Evolutionary conservation across 2,797 vertebrate genomes (phyloP).

Genomic region (Propithecus deckenii): DNA sequence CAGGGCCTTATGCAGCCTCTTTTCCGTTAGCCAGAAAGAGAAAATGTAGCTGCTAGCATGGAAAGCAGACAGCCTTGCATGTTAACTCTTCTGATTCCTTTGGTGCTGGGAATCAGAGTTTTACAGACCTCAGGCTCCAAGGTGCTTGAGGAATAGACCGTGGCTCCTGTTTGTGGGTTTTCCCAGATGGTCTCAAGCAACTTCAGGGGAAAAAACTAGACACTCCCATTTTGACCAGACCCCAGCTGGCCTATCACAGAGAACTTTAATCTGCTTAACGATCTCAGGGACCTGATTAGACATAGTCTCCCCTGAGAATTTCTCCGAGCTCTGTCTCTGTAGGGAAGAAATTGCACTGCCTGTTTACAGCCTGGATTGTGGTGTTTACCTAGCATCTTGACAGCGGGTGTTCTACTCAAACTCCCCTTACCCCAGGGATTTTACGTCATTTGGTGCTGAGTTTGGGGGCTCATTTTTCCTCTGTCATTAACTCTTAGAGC

Average conservation of each 20-base stretch:
- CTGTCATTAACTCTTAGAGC: not conserved
- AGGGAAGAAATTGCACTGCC: not conserved
- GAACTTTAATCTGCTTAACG: not conserved
- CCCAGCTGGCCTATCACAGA: not conserved
- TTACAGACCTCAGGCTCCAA: not conserved
- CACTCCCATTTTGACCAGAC: not conserved
- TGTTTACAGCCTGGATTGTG: not conserved
- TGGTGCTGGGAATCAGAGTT: not conserved
- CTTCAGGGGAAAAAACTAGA: constrained; percentile 4
- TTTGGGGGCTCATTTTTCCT: not conserved
- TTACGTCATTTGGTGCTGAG: not conserved
- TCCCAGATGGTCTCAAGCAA: not conserved
- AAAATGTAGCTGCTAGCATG: not conserved
- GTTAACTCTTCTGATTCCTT: not conserved
- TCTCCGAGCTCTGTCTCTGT: not conserved
- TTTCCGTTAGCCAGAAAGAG: not conserved
- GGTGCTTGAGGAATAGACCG: not conserved
- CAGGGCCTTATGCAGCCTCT: not conserved
- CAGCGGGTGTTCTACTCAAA: not conserved
- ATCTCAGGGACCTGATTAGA: constrained; percentile 24
- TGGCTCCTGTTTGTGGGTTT: not conserved
- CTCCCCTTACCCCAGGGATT: not conserved
- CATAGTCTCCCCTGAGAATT: not conserved
- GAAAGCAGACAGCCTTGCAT: not conserved
- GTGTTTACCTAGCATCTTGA: not conserved